Conservation (phyloP, 2,113 vertebrate genomes). For the Micronycteris hirsuta region DNA sequence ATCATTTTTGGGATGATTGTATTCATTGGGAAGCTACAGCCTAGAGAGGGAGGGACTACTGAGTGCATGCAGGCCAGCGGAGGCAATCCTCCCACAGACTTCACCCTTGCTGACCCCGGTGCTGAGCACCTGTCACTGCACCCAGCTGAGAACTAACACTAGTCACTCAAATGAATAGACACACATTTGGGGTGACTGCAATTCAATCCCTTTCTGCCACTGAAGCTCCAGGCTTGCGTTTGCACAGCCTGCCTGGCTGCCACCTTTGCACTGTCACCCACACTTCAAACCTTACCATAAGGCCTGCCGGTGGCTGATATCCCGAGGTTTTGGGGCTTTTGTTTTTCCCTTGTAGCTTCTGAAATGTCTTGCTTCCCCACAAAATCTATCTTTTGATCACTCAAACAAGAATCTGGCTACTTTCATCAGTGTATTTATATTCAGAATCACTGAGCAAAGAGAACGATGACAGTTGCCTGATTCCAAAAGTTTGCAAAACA, state of each 20-base stretch:
- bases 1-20: background rate
- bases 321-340: background rate
- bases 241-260: background rate
- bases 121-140: background rate
- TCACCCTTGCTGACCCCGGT: background rate
- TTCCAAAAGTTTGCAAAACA: conserved; percentile 22
- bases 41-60: background rate
- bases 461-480: background rate
- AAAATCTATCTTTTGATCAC: background rate
- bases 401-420: background rate
- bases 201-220: background rate
- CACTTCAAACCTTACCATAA: background rate
- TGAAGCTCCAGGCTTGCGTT: background rate
- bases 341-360: background rate
- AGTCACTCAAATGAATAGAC: conserved; percentile 10
- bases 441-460: conserved; percentile 31
- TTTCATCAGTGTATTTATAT: conserved; percentile 6
- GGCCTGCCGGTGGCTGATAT: background rate
- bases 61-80: background rate
- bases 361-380: background rate
- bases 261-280: background rate
- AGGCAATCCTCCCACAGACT: background rate
- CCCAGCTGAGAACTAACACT: background rate
- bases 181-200: background rate
- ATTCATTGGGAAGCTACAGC: background rate